Evolutionary conservation across 1,140 invertebrate species (phyloP), one percentile per base, ranked within the genome.

Genomic region (Scaptomyza graminum): DNA sequence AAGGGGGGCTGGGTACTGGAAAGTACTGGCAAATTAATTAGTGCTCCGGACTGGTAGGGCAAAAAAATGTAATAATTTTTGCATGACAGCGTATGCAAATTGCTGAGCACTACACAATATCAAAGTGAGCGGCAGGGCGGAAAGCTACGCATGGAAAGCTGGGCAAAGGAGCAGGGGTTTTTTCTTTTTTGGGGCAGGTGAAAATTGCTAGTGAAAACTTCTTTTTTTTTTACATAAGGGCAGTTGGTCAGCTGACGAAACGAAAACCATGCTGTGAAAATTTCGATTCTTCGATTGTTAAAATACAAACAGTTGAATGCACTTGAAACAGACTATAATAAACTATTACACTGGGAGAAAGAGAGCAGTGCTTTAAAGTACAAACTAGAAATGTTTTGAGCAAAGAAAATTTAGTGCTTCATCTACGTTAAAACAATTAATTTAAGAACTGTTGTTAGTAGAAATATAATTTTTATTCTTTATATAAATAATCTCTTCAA

Each of bases 11-110:
- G 13, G 5, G 5, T 7, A 31, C 28, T 6, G 41, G 41, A 16
- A 15, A 54, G 18, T 16, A 18, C 22, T 46, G 18, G 55, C 43
- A 88, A 79, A 87, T 87, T 87, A 87, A 87, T 88, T 88, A 87
- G 72, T 68, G 67, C 57, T 71, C 44, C 43, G 13, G 22, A 18
- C 31, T 25, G 46, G 25, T 18, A 43, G 4, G 46, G 49, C 47
- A 46, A 15, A 43, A 61, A 71, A 51, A 72, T 87, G 50, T 87
- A 89, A 88, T 84, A 84, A 83, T 89, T 89, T 88, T 88, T 65
- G 83, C 83, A 88, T 88, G 83, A 88, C 83, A 74, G 74, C 79
- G 65, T 88, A 88, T 89, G 83, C 83, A 88, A 88, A 88, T 88
- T 88, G 46, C 18, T 43, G 18, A 54, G 47, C 56, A 60, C 37